Evolutionary conservation across 2,888 invertebrate species (phyloP).

Genomic region (Drosophila longiperda): DNA sequence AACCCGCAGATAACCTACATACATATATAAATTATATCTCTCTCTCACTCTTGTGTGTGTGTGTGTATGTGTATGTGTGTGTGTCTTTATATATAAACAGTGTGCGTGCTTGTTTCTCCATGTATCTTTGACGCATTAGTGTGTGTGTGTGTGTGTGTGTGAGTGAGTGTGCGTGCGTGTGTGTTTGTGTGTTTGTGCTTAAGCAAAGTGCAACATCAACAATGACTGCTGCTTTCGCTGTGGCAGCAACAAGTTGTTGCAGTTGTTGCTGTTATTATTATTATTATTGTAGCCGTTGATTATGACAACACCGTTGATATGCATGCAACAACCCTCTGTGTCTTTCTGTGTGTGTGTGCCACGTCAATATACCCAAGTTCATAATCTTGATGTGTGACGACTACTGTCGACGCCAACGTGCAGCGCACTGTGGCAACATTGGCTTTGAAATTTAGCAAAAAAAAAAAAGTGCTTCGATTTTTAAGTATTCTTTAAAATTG

Average conservation of each 20-base stretch:
- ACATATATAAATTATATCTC: slow-evolving; percentile 17
- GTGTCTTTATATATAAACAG: slow-evolving; percentile 57
- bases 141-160: slow-evolving; percentile 17
- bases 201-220: slow-evolving; percentile 68
- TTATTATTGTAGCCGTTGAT: slow-evolving; percentile 65
- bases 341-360: slow-evolving; percentile 17
- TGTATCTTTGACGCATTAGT: slow-evolving; percentile 10
- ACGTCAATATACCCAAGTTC: slow-evolving; percentile 59
- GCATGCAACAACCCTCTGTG: not conserved
- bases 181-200: slow-evolving; percentile 35
- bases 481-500: not conserved
- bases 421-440: slow-evolving; percentile 41
- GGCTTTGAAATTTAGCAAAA: not conserved
- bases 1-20: slow-evolving; percentile 78
- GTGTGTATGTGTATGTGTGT: not conserved
- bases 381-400: slow-evolving; percentile 50
- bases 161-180: slow-evolving; percentile 19
- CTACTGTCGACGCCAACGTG: slow-evolving; percentile 16
- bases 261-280: slow-evolving; percentile 39
- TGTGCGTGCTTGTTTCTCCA: slow-evolving; percentile 42
- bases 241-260: slow-evolving; percentile 65
- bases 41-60: not conserved
- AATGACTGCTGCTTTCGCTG: slow-evolving; percentile 35
- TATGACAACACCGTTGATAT: slow-evolving; percentile 69
- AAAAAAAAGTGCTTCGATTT: not conserved